Conservation (phyloP, 2,888 invertebrate species). For the Nudaria mundana region DNA sequence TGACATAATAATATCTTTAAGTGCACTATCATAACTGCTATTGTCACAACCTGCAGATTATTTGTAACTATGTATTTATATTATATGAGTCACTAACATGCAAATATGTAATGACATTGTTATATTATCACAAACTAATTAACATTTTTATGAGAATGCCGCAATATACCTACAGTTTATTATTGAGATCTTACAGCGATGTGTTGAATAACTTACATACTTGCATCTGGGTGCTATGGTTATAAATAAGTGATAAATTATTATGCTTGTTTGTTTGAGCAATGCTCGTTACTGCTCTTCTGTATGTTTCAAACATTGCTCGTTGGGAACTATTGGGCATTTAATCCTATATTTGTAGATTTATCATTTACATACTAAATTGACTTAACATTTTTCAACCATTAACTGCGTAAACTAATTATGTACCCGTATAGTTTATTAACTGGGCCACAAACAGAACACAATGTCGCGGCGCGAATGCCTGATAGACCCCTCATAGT, state of each 20-base stretch:
- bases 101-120: constrained; percentile 78
- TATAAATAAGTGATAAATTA: constrained; percentile 76
- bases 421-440: constrained; percentile 72
- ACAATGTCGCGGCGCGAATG: constrained; percentile 77
- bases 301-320: constrained; percentile 60
- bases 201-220: constrained; percentile 77
- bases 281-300: constrained; percentile 52
- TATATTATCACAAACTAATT: constrained; percentile 69
- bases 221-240: constrained; percentile 81
- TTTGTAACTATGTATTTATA: constrained; percentile 80
- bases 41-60: constrained; percentile 76
- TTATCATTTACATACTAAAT: constrained; percentile 81
- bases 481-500: constrained; percentile 76
- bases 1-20: constrained; percentile 70
- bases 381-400: constrained; percentile 79
- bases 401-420: constrained; percentile 80
- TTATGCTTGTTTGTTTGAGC: constrained; percentile 76
- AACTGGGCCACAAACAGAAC: constrained; percentile 68
- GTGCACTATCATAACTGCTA: constrained; percentile 80
- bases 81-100: constrained; percentile 81
- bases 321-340: constrained; percentile 81
- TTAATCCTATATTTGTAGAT: constrained; percentile 79
- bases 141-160: constrained; percentile 73
- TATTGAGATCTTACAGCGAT: constrained; percentile 56
- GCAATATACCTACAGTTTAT: constrained; percentile 50